phyloP scores from a whole-genome alignment of 2,797 vertebrate genomes.

The Fistularia tabacaria region DNA sequence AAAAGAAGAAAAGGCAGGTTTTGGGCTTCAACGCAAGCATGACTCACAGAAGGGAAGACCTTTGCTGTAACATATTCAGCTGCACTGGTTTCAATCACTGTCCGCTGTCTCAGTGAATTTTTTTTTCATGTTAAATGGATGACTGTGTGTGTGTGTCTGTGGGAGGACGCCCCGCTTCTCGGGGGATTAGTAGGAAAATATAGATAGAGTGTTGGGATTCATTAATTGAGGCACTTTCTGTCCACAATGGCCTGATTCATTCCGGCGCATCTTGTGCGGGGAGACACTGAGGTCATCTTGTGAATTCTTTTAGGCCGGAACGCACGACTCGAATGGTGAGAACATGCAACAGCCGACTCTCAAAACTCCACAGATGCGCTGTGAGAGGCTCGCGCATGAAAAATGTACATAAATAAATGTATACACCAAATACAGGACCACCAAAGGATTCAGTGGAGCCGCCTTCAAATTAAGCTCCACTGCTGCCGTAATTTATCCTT shows the following conservation, averaged over 20 bases:
- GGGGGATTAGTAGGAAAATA: conserved; percentile 54
- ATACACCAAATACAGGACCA: conserved; percentile 39
- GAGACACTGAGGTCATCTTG: conserved; percentile 72
- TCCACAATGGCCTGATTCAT: conserved; percentile 72
- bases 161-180: conserved; percentile 26
- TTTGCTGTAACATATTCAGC: too few species aligned
- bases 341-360: conserved; percentile 37
- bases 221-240: conserved; percentile 49
- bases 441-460: conserved; percentile 62
- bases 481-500: conserved; percentile 73
- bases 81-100: too few species aligned
- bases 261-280: conserved; percentile 59
- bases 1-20: too few species aligned
- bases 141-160: conserved; percentile 7
- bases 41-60: too few species aligned
- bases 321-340: conserved; percentile 62
- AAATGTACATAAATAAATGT: conserved; percentile 24
- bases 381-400: conserved; percentile 16
- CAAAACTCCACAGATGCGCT: conserved; percentile 19
- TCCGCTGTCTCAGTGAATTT: neutral
- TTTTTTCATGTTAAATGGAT: conserved; percentile 13
- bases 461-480: conserved; percentile 57
- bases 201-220: conserved; percentile 52
- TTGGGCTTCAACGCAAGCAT: too few species aligned
- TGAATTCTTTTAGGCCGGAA: conserved; percentile 59